Evolutionary conservation across 2,888 invertebrate species (phyloP).

Genomic region (Congeria kusceri): DNA sequence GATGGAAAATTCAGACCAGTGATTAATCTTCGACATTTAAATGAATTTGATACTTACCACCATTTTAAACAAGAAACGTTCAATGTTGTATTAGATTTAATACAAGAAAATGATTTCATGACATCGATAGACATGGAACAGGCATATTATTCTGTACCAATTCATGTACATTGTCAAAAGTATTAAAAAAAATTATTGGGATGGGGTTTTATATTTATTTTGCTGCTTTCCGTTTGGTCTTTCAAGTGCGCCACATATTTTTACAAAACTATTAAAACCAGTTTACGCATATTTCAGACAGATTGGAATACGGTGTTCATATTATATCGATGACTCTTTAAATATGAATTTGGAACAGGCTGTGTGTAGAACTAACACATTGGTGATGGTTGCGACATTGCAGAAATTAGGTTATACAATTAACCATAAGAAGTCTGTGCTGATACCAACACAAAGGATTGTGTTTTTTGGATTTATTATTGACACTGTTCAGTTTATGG

Average conservation of each 20-base stretch:
- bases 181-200: constrained; percentile 20
- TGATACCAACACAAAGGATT: constrained; percentile 6
- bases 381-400: not conserved
- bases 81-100: no score
- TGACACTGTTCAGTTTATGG: constrained; percentile 3
- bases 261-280: constrained; percentile 9
- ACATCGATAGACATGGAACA: no score
- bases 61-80: no score
- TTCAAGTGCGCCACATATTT: not conserved
- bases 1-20: constrained; percentile 13
- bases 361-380: not conserved
- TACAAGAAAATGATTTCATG: no score
- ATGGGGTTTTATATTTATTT: not conserved
- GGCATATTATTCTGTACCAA: not conserved
- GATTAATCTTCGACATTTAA: not conserved
- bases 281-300: constrained; percentile 3
- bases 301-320: constrained; percentile 6
- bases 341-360: constrained; percentile 6
- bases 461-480: constrained; percentile 11
- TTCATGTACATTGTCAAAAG: constrained; percentile 5
- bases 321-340: constrained; percentile 16
- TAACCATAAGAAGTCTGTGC: constrained; percentile 7
- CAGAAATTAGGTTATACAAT: constrained; percentile 11
- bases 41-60: no score
- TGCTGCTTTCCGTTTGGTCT: not conserved